These are phyloP conservation scores for Addax nasomaculatus DNA, from an alignment of 2,113 vertebrate species.

Conservation along the genomic window DNA sequence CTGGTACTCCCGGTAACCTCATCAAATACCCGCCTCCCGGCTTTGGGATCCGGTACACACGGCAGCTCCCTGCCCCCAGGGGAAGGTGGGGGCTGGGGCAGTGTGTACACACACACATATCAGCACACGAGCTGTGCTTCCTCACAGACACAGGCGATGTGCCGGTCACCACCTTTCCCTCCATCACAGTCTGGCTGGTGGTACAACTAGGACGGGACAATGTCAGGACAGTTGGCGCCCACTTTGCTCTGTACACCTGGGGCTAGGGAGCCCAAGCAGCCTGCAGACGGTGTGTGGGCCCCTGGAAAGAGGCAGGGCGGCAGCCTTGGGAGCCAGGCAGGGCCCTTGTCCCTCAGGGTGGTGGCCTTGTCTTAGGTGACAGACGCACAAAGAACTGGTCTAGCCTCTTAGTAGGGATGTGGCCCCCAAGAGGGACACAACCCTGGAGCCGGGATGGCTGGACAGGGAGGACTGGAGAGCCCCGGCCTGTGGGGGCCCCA, in stretches of 20 bases:
- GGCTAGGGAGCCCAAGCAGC: neutral
- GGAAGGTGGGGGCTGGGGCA: neutral
- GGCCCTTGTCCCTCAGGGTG: neutral
- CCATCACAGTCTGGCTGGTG: neutral
- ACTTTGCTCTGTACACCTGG: accelerated
- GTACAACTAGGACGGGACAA: neutral
- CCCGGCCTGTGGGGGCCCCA: neutral
- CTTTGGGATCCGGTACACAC: accelerated
- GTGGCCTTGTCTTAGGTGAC: neutral
- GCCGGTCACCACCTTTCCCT: too few species aligned
- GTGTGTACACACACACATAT: accelerated
- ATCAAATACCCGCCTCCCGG: accelerated
- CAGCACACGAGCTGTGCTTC: neutral
- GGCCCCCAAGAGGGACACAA: too few species aligned
- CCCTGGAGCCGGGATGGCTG: neutral
- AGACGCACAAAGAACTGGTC: neutral
- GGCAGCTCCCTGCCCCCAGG: neutral
- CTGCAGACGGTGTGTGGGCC: too few species aligned
- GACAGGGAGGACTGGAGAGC: neutral
- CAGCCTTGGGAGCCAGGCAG: neutral
- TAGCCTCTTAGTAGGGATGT: too few species aligned
- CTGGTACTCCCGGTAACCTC: neutral
- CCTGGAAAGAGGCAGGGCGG: accelerated
- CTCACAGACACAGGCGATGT: accelerated
- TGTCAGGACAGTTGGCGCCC: accelerated